Evolutionary conservation across 2,888 invertebrate species (phyloP).

Genomic region (Carcina quercana): DNA sequence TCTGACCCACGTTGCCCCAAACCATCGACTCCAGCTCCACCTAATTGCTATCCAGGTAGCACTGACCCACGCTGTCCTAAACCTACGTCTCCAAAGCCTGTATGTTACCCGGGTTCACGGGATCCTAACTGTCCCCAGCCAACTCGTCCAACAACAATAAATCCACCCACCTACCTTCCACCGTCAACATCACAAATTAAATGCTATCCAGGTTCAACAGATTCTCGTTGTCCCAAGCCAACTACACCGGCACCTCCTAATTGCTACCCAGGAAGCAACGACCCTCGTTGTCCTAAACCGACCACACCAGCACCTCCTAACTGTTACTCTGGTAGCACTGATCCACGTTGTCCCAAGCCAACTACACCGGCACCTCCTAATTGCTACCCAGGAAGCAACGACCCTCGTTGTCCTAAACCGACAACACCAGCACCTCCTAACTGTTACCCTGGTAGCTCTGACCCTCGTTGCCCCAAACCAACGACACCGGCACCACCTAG

Average conservation of each 20-base stretch:
- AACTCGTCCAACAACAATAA: slow-evolving; percentile 28
- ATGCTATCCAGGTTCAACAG: slow-evolving; percentile 36
- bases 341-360: slow-evolving; percentile 19
- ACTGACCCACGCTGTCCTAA: slow-evolving; percentile 14
- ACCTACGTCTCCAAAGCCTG: slow-evolving; percentile 13
- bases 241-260: slow-evolving; percentile 16
- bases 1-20: slow-evolving; percentile 21
- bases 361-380: slow-evolving; percentile 19
- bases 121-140: slow-evolving; percentile 34
- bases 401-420: slow-evolving; percentile 22
- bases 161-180: slow-evolving; percentile 28
- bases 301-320: slow-evolving; percentile 18
- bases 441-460: slow-evolving; percentile 24
- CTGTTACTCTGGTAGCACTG: slow-evolving; percentile 25
- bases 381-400: slow-evolving; percentile 21
- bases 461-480: slow-evolving; percentile 19
- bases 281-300: slow-evolving; percentile 24
- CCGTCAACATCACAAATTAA: slow-evolving; percentile 18
- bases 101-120: slow-evolving; percentile 24
- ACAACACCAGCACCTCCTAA: slow-evolving; percentile 21
- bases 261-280: slow-evolving; percentile 24
- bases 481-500: slow-evolving; percentile 16
- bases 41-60: slow-evolving; percentile 19
- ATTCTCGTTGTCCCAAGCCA: slow-evolving; percentile 25
- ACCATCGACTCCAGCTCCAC: slow-evolving; percentile 20